Evolutionary conservation across 2,113 vertebrate genomes (phyloP), one percentile per base, ranked within the genome.

Genomic region (Parus major): DNA sequence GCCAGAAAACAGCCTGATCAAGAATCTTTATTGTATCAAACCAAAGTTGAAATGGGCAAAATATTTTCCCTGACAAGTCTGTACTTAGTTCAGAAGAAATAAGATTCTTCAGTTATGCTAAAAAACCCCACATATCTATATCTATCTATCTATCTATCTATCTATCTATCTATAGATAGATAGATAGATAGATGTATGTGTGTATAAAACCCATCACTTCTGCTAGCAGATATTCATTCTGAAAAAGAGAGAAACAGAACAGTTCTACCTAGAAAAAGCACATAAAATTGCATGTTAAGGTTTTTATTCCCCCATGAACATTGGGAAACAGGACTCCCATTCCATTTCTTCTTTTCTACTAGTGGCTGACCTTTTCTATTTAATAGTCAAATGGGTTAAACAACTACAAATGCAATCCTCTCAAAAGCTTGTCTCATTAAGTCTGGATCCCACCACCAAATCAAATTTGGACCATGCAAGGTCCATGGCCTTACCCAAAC

Each of bases 71-170:
- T 49, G 65, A 20, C 4, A 72, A 49, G 10, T 16, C 20, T 85
- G 4, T 18, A n/a, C 2, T 47, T 68, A 68, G 24, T 21, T 91
- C 12, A 61, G 57, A 41, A 71, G 50, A 73, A 64, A 9, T 7
- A 92, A 70, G 5, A n/a, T 33, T 59, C 9, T 84, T 44, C 29
- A 59, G 12, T 14, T 46, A 59, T 46, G 12, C 2, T 87, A 79
- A 47, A 7, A 78, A 84, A 81, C 13, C 0, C 0, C 9, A 57
- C 2, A 23, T 1, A 8, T 11, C 25, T 8, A 19, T 15, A 12
- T 25, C 35, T 46, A 56, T 39, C 9, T 39, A 10, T 36, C 36
- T 36, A 36, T 36, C 36, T 36, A 36, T 36, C 36, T 36, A 36
- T 36, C 36, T 36, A 36, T 36, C 36, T 36, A 36, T 36, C 7